Evolutionary conservation across 2,797 vertebrate species (phyloP).

Genomic region (Propithecus deckenii): DNA sequence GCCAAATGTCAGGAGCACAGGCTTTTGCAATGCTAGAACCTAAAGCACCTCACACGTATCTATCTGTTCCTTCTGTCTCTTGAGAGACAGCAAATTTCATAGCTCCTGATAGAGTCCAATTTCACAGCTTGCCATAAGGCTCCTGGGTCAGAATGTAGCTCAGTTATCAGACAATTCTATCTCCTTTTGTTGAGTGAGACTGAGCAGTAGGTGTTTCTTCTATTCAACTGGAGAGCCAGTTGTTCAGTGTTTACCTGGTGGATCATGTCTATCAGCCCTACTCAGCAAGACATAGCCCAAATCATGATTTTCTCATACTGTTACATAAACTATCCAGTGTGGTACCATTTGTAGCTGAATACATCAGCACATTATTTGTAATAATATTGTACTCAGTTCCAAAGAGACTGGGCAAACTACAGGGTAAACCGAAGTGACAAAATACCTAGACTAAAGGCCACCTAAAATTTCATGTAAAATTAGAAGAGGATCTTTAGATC

Average conservation of each 20-base stretch:
- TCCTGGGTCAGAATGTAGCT: background rate
- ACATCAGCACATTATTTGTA: background rate
- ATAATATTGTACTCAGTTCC: background rate
- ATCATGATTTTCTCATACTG: background rate
- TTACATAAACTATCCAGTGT: background rate
- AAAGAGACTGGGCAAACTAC: background rate
- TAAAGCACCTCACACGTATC: background rate
- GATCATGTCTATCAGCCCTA: background rate
- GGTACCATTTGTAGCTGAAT: background rate
- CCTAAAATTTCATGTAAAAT: background rate
- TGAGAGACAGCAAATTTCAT: background rate
- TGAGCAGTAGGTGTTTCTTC: background rate
- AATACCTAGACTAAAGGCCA: background rate
- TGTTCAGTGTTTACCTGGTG: background rate
- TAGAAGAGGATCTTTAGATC: background rate
- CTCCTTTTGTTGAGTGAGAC: background rate
- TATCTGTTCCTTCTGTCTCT: background rate
- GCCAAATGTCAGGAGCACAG: background rate
- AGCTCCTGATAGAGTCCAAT: background rate
- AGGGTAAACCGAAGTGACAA: background rate
- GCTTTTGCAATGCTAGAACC: background rate
- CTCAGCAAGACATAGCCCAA: background rate
- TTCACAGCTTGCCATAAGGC: background rate
- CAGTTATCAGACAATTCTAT: background rate
- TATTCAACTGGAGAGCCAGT: background rate